These are phyloP conservation scores for Leptodactylus fallax DNA, from an alignment of 2,797 vertebrate species.

Conservation along the genomic window DNA sequence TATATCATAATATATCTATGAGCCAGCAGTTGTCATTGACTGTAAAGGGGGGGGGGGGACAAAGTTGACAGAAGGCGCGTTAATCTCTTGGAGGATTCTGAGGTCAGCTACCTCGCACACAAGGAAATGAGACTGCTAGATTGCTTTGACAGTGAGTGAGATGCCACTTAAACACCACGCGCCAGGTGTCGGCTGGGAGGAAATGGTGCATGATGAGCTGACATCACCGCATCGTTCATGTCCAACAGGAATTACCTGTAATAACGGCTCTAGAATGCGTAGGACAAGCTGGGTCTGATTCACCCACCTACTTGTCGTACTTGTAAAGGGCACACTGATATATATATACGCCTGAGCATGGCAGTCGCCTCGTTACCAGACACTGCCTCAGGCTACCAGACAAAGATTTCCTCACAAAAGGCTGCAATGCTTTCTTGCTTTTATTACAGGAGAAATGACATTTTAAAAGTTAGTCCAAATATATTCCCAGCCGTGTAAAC, in stretches of 20 bases:
- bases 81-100: slow-evolving; percentile 24
- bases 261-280: slow-evolving; percentile 22
- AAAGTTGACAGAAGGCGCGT: slow-evolving; percentile 24
- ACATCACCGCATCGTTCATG: slow-evolving; percentile 50
- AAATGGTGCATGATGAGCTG: slow-evolving; percentile 53
- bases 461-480: slow-evolving; percentile 53
- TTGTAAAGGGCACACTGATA: slow-evolving; percentile 56
- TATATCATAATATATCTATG: slow-evolving; percentile 26
- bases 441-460: slow-evolving; percentile 52
- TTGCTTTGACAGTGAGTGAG: slow-evolving; percentile 57
- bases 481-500: slow-evolving; percentile 40
- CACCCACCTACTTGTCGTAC: slow-evolving; percentile 35
- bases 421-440: slow-evolving; percentile 21
- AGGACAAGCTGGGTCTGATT: slow-evolving; percentile 4
- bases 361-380: slow-evolving; percentile 3
- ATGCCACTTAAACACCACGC: slow-evolving; percentile 48
- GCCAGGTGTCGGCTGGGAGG: slow-evolving; percentile 19
- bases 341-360: slow-evolving; percentile 37
- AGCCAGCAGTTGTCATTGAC: slow-evolving; percentile 17
- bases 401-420: slow-evolving; percentile 14
- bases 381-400: background rate
- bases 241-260: slow-evolving; percentile 53
- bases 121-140: slow-evolving; percentile 49
- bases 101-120: slow-evolving; percentile 43
- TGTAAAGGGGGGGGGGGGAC: background rate